A percentile compares a stretch with the other conserved stretches of the same genome.
Conservation (phyloP, 1,140 invertebrate genomes). For the Drosophila kikkawai region DNA sequence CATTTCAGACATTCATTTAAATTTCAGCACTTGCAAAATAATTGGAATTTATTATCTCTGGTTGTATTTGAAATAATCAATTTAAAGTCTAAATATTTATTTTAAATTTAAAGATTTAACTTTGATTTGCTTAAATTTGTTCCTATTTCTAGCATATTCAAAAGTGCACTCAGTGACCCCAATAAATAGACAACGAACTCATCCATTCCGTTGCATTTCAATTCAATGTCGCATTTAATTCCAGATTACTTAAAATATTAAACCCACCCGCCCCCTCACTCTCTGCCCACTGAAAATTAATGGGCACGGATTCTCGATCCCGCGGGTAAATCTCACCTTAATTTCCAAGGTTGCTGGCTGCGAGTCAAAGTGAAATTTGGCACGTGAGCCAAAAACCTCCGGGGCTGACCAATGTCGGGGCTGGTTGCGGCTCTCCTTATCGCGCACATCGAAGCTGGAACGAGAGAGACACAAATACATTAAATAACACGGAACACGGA, state of each 20-base stretch:
- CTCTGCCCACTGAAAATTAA: slow-evolving; percentile 20
- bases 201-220: slow-evolving; percentile 25
- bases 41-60: slow-evolving; percentile 24
- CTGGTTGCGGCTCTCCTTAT: slow-evolving; percentile 89
- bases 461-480: slow-evolving; percentile 47
- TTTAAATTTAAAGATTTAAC: background rate
- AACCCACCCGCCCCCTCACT: background rate
- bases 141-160: background rate
- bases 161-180: slow-evolving; percentile 9
- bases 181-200: background rate
- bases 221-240: slow-evolving; percentile 34
- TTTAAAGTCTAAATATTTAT: slow-evolving; percentile 1
- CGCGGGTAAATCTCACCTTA: slow-evolving; percentile 69
- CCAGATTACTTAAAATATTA: slow-evolving; percentile 37
- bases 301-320: slow-evolving; percentile 13
- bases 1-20: slow-evolving; percentile 43
- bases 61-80: slow-evolving; percentile 2
- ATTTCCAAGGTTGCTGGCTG: slow-evolving; percentile 90
- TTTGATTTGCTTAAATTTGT: background rate
- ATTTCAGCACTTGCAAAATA: slow-evolving; percentile 22
- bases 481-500: slow-evolving; percentile 53
- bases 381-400: slow-evolving; percentile 91
- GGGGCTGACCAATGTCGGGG: slow-evolving; percentile 91
- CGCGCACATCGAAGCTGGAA: slow-evolving; percentile 91
- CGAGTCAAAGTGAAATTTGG: slow-evolving; percentile 90